phyloP scores from a whole-genome alignment of 2,113 vertebrate species.

The Spea multiplicata region DNA sequence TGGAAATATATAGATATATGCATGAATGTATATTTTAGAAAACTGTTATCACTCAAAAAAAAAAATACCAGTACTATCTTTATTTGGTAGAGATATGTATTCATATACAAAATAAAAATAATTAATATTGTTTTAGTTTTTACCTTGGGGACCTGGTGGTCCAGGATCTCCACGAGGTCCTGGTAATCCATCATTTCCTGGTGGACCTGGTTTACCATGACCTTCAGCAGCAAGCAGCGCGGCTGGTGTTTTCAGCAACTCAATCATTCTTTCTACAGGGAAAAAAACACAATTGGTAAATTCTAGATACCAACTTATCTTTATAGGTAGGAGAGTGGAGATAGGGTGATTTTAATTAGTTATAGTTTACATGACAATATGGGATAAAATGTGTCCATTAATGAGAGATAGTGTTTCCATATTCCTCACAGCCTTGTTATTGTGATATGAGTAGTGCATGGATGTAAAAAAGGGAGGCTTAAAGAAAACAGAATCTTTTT shows the following conservation, averaged over 20 bases:
- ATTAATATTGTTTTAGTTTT: slow-evolving; percentile 28
- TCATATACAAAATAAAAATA: too few relatives aligned
- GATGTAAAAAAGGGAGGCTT: not conserved
- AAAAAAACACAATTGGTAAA: slow-evolving; percentile 37
- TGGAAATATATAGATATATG: not conserved
- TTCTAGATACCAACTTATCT: not conserved
- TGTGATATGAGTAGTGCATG: slow-evolving; percentile 5
- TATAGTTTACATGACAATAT: not conserved
- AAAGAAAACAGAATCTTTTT: too few relatives aligned
- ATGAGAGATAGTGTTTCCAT: not conserved
- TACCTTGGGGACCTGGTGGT: slow-evolving; percentile 85
- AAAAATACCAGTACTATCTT: too few relatives aligned
- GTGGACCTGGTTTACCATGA: slow-evolving; percentile 82
- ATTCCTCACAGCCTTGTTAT: slow-evolving; percentile 4
- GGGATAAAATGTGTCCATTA: not conserved
- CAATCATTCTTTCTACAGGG: slow-evolving; percentile 73
- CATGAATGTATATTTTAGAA: too few relatives aligned
- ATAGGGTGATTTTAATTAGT: not conserved
- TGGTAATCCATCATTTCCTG: slow-evolving; percentile 84
- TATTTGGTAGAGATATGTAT: too few relatives aligned
- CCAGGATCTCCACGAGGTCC: slow-evolving; percentile 84
- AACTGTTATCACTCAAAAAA: too few relatives aligned
- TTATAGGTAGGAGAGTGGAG: not conserved
- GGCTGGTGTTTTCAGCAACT: slow-evolving; percentile 78
- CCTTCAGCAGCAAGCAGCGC: slow-evolving; percentile 83